phyloP scores from a whole-genome alignment of 2,888 invertebrate species.

The Nipponacmea schrenckii region DNA sequence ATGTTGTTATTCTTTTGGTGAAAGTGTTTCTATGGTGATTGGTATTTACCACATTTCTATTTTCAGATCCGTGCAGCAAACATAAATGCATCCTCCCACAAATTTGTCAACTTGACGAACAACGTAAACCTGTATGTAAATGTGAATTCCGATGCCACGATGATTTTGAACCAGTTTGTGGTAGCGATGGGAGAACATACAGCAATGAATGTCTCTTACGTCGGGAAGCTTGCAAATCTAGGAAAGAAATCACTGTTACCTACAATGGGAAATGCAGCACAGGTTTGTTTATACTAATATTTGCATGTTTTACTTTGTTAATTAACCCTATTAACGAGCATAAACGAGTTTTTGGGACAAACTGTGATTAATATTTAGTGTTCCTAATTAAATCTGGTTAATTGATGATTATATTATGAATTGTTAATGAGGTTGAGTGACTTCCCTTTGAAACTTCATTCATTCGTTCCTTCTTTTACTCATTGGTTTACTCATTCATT shows the following conservation, averaged over 20 bases:
- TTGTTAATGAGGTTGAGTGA: no score
- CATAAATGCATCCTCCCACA: conserved; percentile 82
- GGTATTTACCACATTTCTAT: not conserved
- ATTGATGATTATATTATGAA: no score
- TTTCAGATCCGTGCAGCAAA: conserved; percentile 85
- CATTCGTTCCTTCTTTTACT: no score
- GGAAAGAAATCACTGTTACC: conserved; percentile 78
- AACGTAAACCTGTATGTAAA: conserved; percentile 81
- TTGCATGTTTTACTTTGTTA: not conserved
- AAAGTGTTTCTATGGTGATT: conserved; percentile 2
- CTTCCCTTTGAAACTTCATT: no score
- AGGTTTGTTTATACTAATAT: conserved; percentile 60
- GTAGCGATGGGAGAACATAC: conserved; percentile 91
- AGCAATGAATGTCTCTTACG: conserved; percentile 92
- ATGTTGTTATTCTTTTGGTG: no score
- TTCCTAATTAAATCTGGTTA: no score
- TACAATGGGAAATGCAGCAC: conserved; percentile 86
- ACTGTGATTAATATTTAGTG: no score
- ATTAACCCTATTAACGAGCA: not conserved
- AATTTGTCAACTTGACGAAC: conserved; percentile 84
- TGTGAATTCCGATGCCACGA: conserved; percentile 77
- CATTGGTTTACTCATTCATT: no score
- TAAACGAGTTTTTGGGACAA: no score
- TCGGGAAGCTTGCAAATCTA: conserved; percentile 84
- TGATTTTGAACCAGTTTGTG: conserved; percentile 81